A percentile compares a stretch with the other conserved stretches of the same genome.
Evolutionary conservation across 2,797 vertebrate genomes (phyloP).

Genomic region (Neosilurus mollespiculum): DNA sequence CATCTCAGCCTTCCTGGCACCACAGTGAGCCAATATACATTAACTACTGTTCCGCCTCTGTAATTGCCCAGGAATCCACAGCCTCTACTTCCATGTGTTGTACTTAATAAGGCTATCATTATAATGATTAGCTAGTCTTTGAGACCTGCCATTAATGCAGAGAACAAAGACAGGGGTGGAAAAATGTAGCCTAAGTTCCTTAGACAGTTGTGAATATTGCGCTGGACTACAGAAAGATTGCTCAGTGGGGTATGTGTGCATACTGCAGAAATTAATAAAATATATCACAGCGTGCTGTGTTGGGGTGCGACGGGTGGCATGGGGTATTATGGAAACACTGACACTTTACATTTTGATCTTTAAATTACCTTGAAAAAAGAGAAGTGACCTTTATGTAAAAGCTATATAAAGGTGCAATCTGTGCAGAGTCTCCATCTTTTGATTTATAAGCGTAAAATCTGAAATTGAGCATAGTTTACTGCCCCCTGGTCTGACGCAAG

Average conservation of each 20-base stretch:
- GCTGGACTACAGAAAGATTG: constrained; percentile 44
- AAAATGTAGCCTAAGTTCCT: constrained; percentile 47
- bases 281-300: constrained; percentile 54
- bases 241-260: constrained; percentile 41
- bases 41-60: constrained; percentile 44
- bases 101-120: constrained; percentile 51
- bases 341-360: constrained; percentile 73
- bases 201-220: constrained; percentile 49
- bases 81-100: constrained; percentile 49
- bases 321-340: constrained; percentile 71
- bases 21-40: constrained; percentile 46
- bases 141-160: constrained; percentile 45
- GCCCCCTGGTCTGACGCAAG: constrained; percentile 56
- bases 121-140: constrained; percentile 53
- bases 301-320: constrained; percentile 40
- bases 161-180: constrained; percentile 49
- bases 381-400: constrained; percentile 75
- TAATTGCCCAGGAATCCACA: constrained; percentile 44
- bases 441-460: constrained; percentile 73
- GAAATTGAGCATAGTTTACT: constrained; percentile 67
- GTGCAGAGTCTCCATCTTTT: constrained; percentile 68
- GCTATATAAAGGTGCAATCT: constrained; percentile 78
- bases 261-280: constrained; percentile 54
- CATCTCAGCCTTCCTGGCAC: constrained; percentile 22
- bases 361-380: constrained; percentile 74